Evolutionary conservation across 1,140 invertebrate genomes (phyloP).

Genomic region (Zaprionus nigranus): DNA sequence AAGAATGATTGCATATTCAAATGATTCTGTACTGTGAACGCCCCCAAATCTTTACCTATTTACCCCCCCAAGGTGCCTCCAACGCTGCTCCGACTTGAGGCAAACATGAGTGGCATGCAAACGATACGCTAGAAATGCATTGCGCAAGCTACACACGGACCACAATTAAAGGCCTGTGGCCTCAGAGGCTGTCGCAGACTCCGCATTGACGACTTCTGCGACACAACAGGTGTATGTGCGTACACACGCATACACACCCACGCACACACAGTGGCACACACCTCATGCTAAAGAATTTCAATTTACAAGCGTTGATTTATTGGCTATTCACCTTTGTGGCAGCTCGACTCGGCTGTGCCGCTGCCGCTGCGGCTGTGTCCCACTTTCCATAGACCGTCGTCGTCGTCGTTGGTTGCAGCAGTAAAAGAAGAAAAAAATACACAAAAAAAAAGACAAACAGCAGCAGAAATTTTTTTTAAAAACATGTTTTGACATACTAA

Average conservation of each 20-base stretch:
- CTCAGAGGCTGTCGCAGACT: conserved; percentile 32
- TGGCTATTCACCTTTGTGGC: conserved; percentile 82
- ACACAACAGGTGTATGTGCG: conserved; percentile 63
- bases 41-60: background rate
- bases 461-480: too few relatives aligned
- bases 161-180: conserved; percentile 24
- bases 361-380: conserved; percentile 68
- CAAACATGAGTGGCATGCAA: conserved; percentile 53
- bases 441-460: conserved; percentile 24
- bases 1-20: background rate
- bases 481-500: conserved; percentile 83
- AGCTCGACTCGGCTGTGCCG: conserved; percentile 24
- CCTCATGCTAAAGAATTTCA: conserved; percentile 76
- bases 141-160: conserved; percentile 69
- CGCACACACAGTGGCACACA: conserved; percentile 21
- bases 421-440: conserved; percentile 41
- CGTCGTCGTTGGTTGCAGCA: conserved; percentile 35
- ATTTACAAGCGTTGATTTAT: conserved; percentile 84
- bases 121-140: conserved; percentile 47
- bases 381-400: conserved; percentile 75
- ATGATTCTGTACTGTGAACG: background rate
- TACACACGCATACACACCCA: conserved; percentile 34
- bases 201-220: conserved; percentile 21
- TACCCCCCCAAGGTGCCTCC: background rate
- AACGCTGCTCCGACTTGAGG: background rate